These are phyloP conservation scores for Eonycteris spelaea DNA, from an alignment of 2,113 vertebrate genomes.

Conservation along the genomic window DNA sequence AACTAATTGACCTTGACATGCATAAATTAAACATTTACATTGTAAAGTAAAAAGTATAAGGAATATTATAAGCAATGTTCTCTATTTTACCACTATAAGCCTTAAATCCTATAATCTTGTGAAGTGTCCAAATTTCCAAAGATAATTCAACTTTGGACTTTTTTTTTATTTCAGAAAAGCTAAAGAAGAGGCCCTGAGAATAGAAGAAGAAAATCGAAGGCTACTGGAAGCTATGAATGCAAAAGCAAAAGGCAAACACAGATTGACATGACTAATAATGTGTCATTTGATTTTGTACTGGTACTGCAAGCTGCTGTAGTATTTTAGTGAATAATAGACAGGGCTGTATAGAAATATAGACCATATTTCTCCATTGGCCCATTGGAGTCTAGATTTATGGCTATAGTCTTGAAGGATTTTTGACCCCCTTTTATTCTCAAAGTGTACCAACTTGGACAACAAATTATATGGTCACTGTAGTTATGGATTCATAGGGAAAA, in stretches of 20 bases:
- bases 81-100: neutral
- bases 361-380: neutral
- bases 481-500: neutral
- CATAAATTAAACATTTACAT: neutral
- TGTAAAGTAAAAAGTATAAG: neutral
- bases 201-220: constrained; percentile 66
- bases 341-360: too few relatives aligned
- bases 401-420: neutral
- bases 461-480: neutral
- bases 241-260: constrained; percentile 75
- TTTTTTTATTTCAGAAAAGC: constrained; percentile 79
- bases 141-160: constrained; percentile 49
- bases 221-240: constrained; percentile 59
- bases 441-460: neutral
- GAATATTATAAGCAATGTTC: neutral
- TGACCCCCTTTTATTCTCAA: neutral
- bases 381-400: neutral
- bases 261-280: constrained; percentile 4
- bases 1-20: neutral
- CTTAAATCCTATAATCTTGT: neutral
- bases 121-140: neutral
- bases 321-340: neutral
- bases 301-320: neutral
- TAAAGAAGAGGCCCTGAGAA: constrained; percentile 67
- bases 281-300: neutral